These are phyloP conservation scores for Nasonia longicornis DNA, from an alignment of 1,140 invertebrate genomes.

Conservation along the genomic window DNA sequence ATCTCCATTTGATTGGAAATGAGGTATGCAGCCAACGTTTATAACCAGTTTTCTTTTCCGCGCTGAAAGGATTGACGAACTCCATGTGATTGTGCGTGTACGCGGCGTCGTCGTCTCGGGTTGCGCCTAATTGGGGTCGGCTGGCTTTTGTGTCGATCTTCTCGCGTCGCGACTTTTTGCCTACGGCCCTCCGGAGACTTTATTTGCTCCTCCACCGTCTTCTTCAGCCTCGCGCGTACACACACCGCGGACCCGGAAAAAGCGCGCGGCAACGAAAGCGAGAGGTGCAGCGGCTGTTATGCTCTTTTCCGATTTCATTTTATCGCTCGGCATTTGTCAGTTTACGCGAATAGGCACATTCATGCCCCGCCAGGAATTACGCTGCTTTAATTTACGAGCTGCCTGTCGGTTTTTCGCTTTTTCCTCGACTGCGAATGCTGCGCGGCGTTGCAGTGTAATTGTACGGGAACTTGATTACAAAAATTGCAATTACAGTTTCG, in stretches of 20 bases:
- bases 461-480: too few species aligned
- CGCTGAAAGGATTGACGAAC: background rate
- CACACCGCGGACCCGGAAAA: background rate
- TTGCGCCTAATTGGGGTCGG: slow-evolving; percentile 35
- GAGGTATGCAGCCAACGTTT: slow-evolving; percentile 38
- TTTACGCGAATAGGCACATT: slow-evolving; percentile 34
- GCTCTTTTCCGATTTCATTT: slow-evolving; percentile 23
- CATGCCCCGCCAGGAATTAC: slow-evolving; percentile 1
- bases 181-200: background rate
- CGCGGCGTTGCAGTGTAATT: too few species aligned
- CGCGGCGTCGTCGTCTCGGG: slow-evolving; percentile 2
- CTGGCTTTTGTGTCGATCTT: slow-evolving; percentile 35
- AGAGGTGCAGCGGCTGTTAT: background rate
- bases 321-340: slow-evolving; percentile 33
- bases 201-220: background rate
- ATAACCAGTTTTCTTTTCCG: slow-evolving; percentile 33
- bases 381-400: slow-evolving; percentile 9
- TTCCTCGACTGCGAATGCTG: too few species aligned
- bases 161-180: slow-evolving; percentile 35
- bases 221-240: background rate
- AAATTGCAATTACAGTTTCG: too few species aligned
- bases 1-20: slow-evolving; percentile 36
- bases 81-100: background rate
- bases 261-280: background rate
- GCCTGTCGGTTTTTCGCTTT: background rate